Evolutionary conservation across 2,888 invertebrate species (phyloP).

Genomic region (Terebella lapidaria): DNA sequence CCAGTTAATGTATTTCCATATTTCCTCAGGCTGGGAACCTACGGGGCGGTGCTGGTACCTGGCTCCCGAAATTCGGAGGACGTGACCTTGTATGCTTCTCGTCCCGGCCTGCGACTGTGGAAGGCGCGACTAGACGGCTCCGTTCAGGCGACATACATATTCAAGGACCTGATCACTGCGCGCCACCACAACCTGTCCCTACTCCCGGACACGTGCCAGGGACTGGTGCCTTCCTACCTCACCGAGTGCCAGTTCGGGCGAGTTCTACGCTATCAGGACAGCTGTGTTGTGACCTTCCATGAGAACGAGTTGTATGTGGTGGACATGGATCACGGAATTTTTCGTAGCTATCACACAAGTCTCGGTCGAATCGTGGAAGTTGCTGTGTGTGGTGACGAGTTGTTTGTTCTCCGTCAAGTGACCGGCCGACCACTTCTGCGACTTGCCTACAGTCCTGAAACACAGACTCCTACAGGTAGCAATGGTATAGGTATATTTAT

Average conservation of each 20-base stretch:
- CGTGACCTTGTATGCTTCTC: slow-evolving; percentile 67
- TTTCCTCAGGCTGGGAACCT: slow-evolving; percentile 60
- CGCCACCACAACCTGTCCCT: slow-evolving; percentile 26
- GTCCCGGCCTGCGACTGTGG: slow-evolving; percentile 82
- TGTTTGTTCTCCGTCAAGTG: slow-evolving; percentile 65
- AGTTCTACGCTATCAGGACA: slow-evolving; percentile 52
- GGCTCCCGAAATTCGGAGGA: slow-evolving; percentile 57
- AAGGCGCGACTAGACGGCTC: slow-evolving; percentile 69
- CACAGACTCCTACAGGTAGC: background rate
- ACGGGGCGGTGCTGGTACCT: slow-evolving; percentile 62
- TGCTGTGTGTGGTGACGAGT: slow-evolving; percentile 55
- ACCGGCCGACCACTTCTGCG: slow-evolving; percentile 49
- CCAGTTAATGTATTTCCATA: no score
- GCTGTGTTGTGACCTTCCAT: slow-evolving; percentile 71
- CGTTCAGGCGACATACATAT: slow-evolving; percentile 79
- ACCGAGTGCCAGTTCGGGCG: slow-evolving; percentile 20
- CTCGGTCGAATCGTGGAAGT: slow-evolving; percentile 52
- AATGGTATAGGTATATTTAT: no score
- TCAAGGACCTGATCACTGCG: slow-evolving; percentile 60
- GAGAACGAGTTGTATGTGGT: slow-evolving; percentile 69
- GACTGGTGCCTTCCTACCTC: no score
- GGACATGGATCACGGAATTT: slow-evolving; percentile 66
- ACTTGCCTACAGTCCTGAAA: slow-evolving; percentile 9
- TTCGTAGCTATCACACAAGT: slow-evolving; percentile 64
- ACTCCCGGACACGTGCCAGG: slow-evolving; percentile 30